Conservation (phyloP, 2,888 invertebrate genomes). For the Drosophila mayaguana region DNA sequence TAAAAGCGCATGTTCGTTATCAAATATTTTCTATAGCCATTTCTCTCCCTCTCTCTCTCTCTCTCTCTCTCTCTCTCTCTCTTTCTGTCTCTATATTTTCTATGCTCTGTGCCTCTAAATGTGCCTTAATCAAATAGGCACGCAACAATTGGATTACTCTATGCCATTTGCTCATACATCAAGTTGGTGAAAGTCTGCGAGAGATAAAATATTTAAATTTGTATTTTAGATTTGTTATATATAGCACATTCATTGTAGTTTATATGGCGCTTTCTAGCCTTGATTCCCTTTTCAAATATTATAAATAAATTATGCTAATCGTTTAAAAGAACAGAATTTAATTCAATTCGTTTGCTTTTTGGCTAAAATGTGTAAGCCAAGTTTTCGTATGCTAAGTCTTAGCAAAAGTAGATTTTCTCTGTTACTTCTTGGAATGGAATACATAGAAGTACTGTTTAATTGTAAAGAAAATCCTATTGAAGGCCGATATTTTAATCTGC, state of each 20-base stretch:
- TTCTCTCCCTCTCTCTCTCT: too few species aligned
- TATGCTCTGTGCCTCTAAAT: not conserved
- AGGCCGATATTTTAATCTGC: not conserved
- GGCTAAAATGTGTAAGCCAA: too few species aligned
- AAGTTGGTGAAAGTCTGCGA: not conserved
- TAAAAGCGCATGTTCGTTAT: not conserved
- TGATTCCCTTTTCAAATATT: not conserved
- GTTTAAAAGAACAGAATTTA: too few species aligned
- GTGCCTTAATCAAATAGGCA: conserved; percentile 1
- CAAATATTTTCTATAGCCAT: conserved; percentile 5
- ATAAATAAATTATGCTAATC: too few species aligned
- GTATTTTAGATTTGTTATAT: not conserved
- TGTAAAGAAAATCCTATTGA: not conserved
- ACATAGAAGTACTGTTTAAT: not conserved
- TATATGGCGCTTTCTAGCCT: not conserved
- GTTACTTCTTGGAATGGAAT: not conserved
- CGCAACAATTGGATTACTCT: conserved; percentile 7
- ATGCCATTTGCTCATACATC: conserved; percentile 3
- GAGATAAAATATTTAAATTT: not conserved
- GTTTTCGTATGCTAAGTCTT: not conserved
- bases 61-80: not conserved
- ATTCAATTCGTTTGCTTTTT: not conserved
- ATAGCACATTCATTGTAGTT: not conserved
- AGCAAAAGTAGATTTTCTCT: too few species aligned
- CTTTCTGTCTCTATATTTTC: too few species aligned